Evolutionary conservation across 2,888 invertebrate species (phyloP).

Genomic region (Heliconius sara): DNA sequence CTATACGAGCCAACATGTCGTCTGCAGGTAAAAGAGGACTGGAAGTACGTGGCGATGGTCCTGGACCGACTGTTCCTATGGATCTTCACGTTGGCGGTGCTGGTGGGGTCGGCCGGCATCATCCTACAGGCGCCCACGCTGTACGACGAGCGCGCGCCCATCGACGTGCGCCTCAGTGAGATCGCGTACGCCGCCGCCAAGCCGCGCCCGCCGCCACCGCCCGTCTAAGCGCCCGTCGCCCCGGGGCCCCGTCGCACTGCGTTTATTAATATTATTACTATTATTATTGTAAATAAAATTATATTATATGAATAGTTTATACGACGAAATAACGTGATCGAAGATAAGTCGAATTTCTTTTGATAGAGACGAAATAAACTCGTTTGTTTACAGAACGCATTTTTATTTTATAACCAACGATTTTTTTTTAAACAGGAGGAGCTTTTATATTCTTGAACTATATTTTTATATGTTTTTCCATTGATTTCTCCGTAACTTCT

Average conservation of each 20-base stretch:
- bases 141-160: conserved; percentile 95
- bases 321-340: conserved; percentile 74
- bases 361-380: conserved; percentile 81
- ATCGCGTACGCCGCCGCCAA: conserved; percentile 95
- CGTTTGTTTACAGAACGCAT: conserved; percentile 66
- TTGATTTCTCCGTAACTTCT: no score
- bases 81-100: conserved; percentile 97
- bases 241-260: conserved; percentile 49
- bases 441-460: no score
- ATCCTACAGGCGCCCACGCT: conserved; percentile 97
- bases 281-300: conserved; percentile 61
- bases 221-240: conserved; percentile 46
- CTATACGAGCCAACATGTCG: no score
- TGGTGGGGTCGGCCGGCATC: conserved; percentile 96
- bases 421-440: no score
- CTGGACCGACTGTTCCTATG: conserved; percentile 97
- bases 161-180: conserved; percentile 94
- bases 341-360: conserved; percentile 80
- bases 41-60: conserved; percentile 99
- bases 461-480: no score
- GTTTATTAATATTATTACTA: conserved; percentile 56
- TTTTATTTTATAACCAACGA: background rate
- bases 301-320: conserved; percentile 74
- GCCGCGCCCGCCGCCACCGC: conserved; percentile 84
- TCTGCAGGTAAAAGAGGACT: conserved; percentile 95